Evolutionary conservation across 1,140 invertebrate genomes (phyloP), one percentile per base, ranked within the genome.

Genomic region (Sitophilus oryzae): DNA sequence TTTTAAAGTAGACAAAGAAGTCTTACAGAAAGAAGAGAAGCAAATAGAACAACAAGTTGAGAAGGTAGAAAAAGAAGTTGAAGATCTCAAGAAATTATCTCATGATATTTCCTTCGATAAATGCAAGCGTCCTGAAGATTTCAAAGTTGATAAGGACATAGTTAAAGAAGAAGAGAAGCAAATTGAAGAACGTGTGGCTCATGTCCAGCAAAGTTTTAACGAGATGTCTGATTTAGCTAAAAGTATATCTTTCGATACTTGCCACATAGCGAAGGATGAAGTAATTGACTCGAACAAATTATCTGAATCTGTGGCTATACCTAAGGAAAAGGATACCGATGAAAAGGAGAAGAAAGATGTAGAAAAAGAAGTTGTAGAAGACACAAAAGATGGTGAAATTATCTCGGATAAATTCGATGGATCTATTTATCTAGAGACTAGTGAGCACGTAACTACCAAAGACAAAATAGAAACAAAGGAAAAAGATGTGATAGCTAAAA

Each of bases 101-200:
- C 15, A 59, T 48, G 52, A 55, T n/a, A 43, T 59, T 5, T 37
- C 46, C 19, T 61, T 63, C 40, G 56, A 49, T 8, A 61, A 61
- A 37, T 60, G 58, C 30, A 5, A 23, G 8, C 30, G 25, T 16
- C 8, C 6, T 19, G 35, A 47, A 14, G 52, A 37, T 15, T 9
- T 15, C 5, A 56, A 47, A 6, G 23, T 37, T 10, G 47, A 18
- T 2, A 35, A 50, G 36, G 45, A 51, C 9, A 22, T 25, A 0
- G 9, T 43, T 10, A 36, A 45, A 25, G 48, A 44, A 30, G 21
- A 49, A 11, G 30, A 38, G 43, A 49, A 57, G 36, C 20, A 37
- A n/a, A 38, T 59, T 3, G 53, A 56, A 47, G 22, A 59, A 38
- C n/a, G 35, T 30, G 38, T 44, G 10, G 14, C 22, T 35, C 30